These are phyloP conservation scores for Hapalemur alaotrensis DNA, from an alignment of 2,797 vertebrate species.

Conservation along the genomic window DNA sequence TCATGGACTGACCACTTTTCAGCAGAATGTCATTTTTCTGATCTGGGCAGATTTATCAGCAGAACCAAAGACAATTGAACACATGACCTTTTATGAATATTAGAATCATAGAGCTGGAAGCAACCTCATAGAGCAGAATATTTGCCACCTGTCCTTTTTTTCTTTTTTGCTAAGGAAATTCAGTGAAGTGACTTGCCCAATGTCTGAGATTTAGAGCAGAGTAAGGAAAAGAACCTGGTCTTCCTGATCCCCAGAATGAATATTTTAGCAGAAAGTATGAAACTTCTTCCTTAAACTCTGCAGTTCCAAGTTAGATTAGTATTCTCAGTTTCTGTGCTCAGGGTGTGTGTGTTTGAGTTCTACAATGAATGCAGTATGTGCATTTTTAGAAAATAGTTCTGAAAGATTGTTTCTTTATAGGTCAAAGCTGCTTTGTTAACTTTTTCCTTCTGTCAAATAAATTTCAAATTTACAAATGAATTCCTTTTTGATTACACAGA, in stretches of 20 bases:
- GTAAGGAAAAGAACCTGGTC: not conserved
- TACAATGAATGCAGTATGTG: not conserved
- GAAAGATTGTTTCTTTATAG: conserved; percentile 42
- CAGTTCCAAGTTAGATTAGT: not conserved
- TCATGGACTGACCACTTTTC: not conserved
- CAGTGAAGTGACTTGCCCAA: not conserved
- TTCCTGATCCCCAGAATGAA: not conserved
- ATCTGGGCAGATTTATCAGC: not conserved
- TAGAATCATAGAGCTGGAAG: not conserved
- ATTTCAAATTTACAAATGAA: conserved; percentile 54
- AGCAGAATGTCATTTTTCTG: not conserved
- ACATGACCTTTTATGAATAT: not conserved
- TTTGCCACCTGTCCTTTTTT: not conserved
- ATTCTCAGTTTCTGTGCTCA: conserved; percentile 15
- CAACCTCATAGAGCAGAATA: not conserved
- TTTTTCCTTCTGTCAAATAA: conserved; percentile 63
- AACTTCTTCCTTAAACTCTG: not conserved
- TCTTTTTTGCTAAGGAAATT: not conserved
- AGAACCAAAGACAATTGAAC: not conserved
- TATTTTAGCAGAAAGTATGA: not conserved
- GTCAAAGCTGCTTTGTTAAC: conserved; percentile 58
- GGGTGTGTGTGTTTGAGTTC: not conserved
- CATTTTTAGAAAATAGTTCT: conserved; percentile 49
- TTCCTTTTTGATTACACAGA: conserved; percentile 68
- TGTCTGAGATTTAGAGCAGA: not conserved